Evolutionary conservation across 2,888 invertebrate species (phyloP).

Genomic region (Trichogramma dendrolimi): DNA sequence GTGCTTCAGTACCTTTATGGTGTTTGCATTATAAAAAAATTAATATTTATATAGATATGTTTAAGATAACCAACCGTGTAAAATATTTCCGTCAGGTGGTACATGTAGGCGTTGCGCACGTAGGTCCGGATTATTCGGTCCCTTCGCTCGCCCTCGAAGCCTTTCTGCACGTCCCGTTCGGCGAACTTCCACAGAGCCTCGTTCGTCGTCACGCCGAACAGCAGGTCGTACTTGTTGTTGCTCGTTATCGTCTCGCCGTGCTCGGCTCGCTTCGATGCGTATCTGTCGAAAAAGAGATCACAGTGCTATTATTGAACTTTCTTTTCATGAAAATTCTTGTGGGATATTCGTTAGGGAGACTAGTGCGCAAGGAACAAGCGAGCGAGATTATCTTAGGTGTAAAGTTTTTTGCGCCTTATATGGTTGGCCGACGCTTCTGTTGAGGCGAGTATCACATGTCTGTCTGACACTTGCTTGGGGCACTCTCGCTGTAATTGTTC

Average conservation of each 20-base stretch:
- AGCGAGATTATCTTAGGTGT: too few relatives aligned
- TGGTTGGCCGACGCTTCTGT: too few relatives aligned
- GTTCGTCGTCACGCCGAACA: conserved; percentile 87
- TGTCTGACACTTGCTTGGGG: too few relatives aligned
- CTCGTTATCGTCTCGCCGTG: conserved; percentile 49
- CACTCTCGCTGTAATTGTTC: too few relatives aligned
- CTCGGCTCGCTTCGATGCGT: conserved; percentile 41
- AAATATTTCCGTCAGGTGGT: conserved; percentile 94
- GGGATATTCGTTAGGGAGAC: too few relatives aligned
- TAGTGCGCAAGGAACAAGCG: too few relatives aligned
- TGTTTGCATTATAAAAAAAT: not conserved
- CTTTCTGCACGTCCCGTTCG: conserved; percentile 75
- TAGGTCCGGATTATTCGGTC: conserved; percentile 86
- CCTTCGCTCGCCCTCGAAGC: conserved; percentile 81
- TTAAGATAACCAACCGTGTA: conserved; percentile 65
- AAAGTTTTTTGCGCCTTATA: too few relatives aligned
- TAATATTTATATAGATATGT: not conserved
- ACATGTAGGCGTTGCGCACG: conserved; percentile 90
- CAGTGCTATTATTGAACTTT: too few relatives aligned
- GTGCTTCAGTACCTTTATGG: too few relatives aligned
- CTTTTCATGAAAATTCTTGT: too few relatives aligned
- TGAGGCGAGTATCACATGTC: too few relatives aligned
- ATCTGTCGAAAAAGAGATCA: too few relatives aligned
- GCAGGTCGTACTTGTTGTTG: conserved; percentile 69
- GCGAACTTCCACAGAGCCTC: conserved; percentile 91